Base-by-base conservation (phyloP, 1,140 invertebrate genomes). In the Penaeus indicus region DNA sequence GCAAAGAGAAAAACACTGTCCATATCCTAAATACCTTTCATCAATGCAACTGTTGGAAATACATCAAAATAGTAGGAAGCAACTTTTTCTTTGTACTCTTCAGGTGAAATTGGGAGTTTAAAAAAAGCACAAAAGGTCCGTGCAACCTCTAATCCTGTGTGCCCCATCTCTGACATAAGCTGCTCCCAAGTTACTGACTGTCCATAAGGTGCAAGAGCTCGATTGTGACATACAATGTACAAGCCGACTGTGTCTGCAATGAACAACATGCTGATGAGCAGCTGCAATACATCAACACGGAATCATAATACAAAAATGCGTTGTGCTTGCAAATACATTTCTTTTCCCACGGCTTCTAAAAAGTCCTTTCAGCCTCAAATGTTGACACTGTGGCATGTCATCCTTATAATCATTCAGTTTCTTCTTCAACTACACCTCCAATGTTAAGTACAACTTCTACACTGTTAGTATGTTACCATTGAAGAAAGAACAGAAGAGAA, bases 161-260 rank as follows among this genome's bases (percentile, higher is more conserved):
- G 92, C 8, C 94, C 94, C 94, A 94, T 94, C 89, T 93, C 91
- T 85, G 92, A 92, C 16, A 92, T 90, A 91, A 94, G 94, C 11
- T 94, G 89, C 25, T 94, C 93, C 93, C 93, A 94, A 13, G 93
- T 93, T 90, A 93, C 94, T 25, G 84, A 91, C 87, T 93, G 93
- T 8, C 93, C 94, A 92, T 92, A 94, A n/a, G 91, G 85, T n/a
- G 85, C 91, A 89, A 93, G 92, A 42, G 94, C 91, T 81, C 91
- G 91, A 82, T 93, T 91, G 72, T 92, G 92, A 32, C 92, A 92
- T 62, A 92, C 84, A 22, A 93, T 93, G 90, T 94, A 94, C 7
- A 94, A 85, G 13, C 88, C 91, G 90, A 94, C 94, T 38, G 94
- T 94, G 91, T 94, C 94, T 93, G 91, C 89, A 91, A 90, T 63